Evolutionary conservation across 2,888 invertebrate species (phyloP), one percentile per base, ranked within the genome.

Genomic region (Latheticus oryzae): DNA sequence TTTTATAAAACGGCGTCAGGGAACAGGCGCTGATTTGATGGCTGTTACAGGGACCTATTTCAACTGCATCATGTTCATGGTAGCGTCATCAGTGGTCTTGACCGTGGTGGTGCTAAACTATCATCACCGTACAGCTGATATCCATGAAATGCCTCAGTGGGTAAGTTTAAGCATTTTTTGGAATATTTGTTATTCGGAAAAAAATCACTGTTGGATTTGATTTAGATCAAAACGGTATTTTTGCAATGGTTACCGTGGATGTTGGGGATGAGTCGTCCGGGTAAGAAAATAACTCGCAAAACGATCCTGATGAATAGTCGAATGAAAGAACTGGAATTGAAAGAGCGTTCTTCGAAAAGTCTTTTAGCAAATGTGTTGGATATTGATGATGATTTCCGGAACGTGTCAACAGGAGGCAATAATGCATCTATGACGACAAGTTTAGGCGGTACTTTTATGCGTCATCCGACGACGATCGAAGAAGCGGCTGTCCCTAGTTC

Each of bases 41-140:
- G 70, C 67, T 69, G 65, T 74, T 74, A 58, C 73, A 71, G 97
- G 97, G 78, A 95, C 97, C 72, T 97, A 97, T 85, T 97, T 97
- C 89, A 97, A 97, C 84, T 96, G 96, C 85, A 97, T 97, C 83
- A 97, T 97, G 97, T 94, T 97, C 83, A 97, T 97, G 96, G 97
- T 97, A 82, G 96, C 97, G 59, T 94, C 96, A 63, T 97, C 97
- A 64, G 97, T 97, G 80, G 95, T 97, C 72, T 87, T 96, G 74
- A 97, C 97, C 48, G 96, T 97, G 69, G 90, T 97, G 71, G 96
- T 97, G 70, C 87, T 97, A 68, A 97, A 97, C 83, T 97, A 95
- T 81, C 97, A 97, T 81, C 97, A 97, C 81, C 87, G 97, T 73
- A 94, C 94, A 69, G 94, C 96, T 60, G 96, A 97, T 78, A 96